These are phyloP conservation scores for Cuculus canorus DNA, from an alignment of 2,797 vertebrate genomes.

Conservation along the genomic window DNA sequence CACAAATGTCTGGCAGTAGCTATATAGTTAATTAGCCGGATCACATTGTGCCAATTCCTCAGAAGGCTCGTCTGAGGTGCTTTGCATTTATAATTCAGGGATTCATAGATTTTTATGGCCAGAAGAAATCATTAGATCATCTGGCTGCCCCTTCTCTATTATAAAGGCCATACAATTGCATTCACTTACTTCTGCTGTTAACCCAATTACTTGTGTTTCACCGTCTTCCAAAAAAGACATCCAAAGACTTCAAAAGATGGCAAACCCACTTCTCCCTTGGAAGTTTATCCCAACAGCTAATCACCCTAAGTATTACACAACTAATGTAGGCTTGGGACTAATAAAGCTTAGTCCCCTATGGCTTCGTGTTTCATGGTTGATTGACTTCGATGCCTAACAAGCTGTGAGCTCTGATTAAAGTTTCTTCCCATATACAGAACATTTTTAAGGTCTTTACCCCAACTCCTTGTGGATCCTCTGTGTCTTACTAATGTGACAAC, in stretches of 20 bases:
- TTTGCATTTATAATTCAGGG: not conserved
- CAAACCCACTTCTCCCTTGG: slow-evolving; percentile 53
- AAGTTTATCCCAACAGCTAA: slow-evolving; percentile 62
- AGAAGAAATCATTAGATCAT: slow-evolving; percentile 41
- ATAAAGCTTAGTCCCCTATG: slow-evolving; percentile 68
- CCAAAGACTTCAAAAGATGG: slow-evolving; percentile 64
- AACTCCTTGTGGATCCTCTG: slow-evolving; percentile 3
- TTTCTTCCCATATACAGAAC: slow-evolving; percentile 16
- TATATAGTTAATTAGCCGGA: slow-evolving; percentile 10
- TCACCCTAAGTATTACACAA: slow-evolving; percentile 53
- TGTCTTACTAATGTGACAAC: not conserved
- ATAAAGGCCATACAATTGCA: slow-evolving; percentile 12
- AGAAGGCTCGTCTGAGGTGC: not conserved
- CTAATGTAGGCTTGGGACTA: slow-evolving; percentile 53
- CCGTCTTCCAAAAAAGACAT: slow-evolving; percentile 64
- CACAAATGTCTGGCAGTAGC: not conserved
- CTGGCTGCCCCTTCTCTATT: not conserved
- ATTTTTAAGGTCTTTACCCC: slow-evolving; percentile 21
- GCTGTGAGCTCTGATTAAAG: slow-evolving; percentile 65
- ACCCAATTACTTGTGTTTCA: slow-evolving; percentile 62
- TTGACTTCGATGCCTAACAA: slow-evolving; percentile 50
- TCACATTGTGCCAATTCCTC: not conserved
- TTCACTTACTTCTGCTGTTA: slow-evolving; percentile 53
- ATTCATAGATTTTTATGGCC: not conserved
- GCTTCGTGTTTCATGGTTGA: slow-evolving; percentile 53